phyloP scores from a whole-genome alignment of 1,140 invertebrate species.

The Asobara japonica region DNA sequence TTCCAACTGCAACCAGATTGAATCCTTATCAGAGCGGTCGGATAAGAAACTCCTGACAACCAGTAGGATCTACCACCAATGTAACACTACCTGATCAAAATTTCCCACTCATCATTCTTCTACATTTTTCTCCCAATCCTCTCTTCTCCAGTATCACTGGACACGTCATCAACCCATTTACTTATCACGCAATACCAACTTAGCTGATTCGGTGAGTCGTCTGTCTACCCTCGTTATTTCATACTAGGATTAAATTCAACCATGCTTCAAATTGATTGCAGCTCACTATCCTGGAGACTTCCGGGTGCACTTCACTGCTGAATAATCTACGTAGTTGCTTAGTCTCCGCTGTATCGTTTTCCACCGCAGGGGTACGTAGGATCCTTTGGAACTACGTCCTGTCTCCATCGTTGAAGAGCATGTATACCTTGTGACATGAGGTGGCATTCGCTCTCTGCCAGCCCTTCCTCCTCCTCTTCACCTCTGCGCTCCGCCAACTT shows the following conservation, averaged over 20 bases:
- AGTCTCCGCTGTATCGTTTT: constrained; percentile 7
- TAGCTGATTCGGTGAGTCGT: constrained; percentile 3
- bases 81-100: too few species aligned
- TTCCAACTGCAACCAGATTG: too few species aligned
- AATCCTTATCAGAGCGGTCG: too few species aligned
- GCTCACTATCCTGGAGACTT: constrained; percentile 18
- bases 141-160: too few species aligned
- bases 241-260: constrained; percentile 28
- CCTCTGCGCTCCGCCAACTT: background rate
- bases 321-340: constrained; percentile 28
- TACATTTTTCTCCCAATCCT: too few species aligned
- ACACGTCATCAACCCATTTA: too few species aligned
- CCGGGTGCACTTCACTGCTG: constrained; percentile 19
- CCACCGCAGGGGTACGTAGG: background rate
- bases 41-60: too few species aligned
- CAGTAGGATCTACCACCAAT: too few species aligned
- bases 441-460: background rate
- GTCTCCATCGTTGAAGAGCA: constrained; percentile 10
- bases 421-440: constrained; percentile 21
- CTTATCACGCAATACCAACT: background rate
- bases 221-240: constrained; percentile 26
- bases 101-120: background rate
- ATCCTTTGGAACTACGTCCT: constrained; percentile 14
- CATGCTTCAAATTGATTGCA: constrained; percentile 31
- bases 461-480: background rate